Evolutionary conservation across 1,140 invertebrate genomes (phyloP).

Genomic region (Tyrophagus putrescentiae): DNA sequence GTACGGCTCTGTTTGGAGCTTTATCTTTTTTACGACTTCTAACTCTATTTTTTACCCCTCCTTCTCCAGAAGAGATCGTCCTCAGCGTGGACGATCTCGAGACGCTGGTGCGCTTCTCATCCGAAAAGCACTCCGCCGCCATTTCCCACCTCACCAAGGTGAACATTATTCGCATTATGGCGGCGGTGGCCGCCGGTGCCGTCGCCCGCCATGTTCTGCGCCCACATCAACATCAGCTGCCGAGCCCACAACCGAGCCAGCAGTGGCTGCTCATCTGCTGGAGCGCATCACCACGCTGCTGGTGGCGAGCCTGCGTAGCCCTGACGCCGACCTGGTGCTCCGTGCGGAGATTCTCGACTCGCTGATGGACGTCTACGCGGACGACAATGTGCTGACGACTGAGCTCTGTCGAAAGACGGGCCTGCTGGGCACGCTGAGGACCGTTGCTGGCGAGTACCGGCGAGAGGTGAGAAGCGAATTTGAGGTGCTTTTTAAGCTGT

Average conservation of each 20-base stretch:
- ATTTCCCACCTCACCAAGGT: neutral
- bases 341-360: constrained; percentile 1
- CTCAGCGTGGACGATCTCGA: neutral
- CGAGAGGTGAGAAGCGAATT: neutral
- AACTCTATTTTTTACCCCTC: too few relatives aligned
- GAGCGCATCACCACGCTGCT: neutral
- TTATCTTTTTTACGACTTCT: too few relatives aligned
- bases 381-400: neutral
- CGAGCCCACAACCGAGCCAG: neutral
- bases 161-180: constrained; percentile 5
- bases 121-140: neutral
- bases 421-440: neutral
- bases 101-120: neutral
- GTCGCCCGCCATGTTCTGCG: too few relatives aligned
- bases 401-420: neutral
- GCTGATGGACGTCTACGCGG: neutral
- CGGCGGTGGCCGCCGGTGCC: neutral
- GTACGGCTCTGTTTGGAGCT: neutral
- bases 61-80: neutral
- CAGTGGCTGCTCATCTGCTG: neutral
- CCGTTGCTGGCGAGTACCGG: neutral
- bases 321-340: neutral
- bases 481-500: neutral
- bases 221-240: too few relatives aligned
- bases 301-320: neutral